These are phyloP conservation scores for Styela clava DNA, from an alignment of 23 tunicate species.

Conservation along the genomic window DNA sequence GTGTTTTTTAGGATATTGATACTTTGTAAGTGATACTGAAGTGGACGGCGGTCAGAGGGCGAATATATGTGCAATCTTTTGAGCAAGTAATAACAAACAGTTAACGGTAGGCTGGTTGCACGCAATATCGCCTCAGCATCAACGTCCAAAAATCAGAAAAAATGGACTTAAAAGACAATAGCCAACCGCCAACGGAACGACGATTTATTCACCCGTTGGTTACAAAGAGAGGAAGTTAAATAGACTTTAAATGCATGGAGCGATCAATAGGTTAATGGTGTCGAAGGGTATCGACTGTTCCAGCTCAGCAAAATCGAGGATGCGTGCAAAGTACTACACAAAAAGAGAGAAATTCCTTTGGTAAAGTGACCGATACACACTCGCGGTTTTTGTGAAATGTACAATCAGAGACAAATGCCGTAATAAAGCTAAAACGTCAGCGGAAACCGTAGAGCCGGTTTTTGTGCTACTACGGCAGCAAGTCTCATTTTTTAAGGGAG, in stretches of 20 bases:
- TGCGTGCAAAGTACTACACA: not conserved
- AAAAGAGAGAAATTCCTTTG: not conserved
- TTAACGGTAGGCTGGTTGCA: not conserved
- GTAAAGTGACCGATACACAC: not conserved
- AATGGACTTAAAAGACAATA: not conserved
- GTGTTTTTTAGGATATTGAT: too few relatives aligned
- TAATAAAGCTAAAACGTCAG: not conserved
- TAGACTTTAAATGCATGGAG: too few relatives aligned
- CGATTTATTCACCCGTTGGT: not conserved
- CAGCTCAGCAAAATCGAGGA: not conserved
- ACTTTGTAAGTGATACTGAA: not conserved
- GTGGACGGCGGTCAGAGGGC: not conserved
- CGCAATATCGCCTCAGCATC: not conserved
- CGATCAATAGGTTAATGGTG: not conserved
- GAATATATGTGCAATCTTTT: not conserved
- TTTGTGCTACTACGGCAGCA: not conserved
- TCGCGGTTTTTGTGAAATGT: not conserved
- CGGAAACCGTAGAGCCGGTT: not conserved
- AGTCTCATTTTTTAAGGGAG: too few relatives aligned
- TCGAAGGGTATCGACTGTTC: not conserved
- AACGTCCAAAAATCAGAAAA: not conserved
- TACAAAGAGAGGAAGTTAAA: too few relatives aligned
- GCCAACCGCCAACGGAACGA: not conserved
- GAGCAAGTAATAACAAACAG: not conserved
- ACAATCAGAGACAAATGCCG: not conserved